Evolutionary conservation across 2,113 vertebrate genomes (phyloP).

Genomic region (Perognathus longimembris): DNA sequence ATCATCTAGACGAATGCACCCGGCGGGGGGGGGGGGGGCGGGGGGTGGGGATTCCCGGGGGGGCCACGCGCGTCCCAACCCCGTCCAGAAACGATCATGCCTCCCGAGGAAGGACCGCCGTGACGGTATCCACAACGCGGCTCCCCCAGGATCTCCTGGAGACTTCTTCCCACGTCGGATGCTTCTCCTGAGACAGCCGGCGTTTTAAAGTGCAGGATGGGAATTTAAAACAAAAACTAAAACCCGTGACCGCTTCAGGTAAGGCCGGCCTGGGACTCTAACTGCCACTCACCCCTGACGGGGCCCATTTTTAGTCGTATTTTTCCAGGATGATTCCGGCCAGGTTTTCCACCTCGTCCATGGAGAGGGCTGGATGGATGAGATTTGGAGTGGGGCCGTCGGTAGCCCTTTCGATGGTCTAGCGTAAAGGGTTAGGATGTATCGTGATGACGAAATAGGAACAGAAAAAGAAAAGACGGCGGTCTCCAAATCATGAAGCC

Average conservation of each 20-base stretch:
- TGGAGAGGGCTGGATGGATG: slow-evolving; percentile 44
- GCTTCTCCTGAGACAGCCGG: not conserved
- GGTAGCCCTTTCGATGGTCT: slow-evolving; percentile 38
- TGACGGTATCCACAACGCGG: not conserved
- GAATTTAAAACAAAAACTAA: not conserved
- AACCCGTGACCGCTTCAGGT: not conserved
- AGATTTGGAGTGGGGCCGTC: slow-evolving; percentile 43
- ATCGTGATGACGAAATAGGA: slow-evolving; percentile 57
- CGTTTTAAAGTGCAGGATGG: not conserved
- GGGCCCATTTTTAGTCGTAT: not conserved
- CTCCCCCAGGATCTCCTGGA: not conserved
- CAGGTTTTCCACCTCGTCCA: not conserved
- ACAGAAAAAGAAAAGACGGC: slow-evolving; percentile 37
- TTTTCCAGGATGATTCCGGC: slow-evolving; percentile 37
- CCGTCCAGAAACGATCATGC: not conserved
- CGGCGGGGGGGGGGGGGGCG: too few relatives aligned
- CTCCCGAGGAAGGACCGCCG: not conserved
- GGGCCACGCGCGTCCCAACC: too few relatives aligned
- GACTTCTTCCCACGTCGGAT: not conserved
- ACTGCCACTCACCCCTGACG: not conserved
- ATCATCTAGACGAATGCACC: too few relatives aligned
- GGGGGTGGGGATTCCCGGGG: too few relatives aligned
- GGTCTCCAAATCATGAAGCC: slow-evolving; percentile 42
- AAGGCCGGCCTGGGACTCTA: not conserved
- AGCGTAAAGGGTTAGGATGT: slow-evolving; percentile 52